Percentiles rank a stretch among this genome's conserved stretches.
phyloP scores from a whole-genome alignment of 2,113 vertebrate genomes.

The Nycticryphes semicollaris region DNA sequence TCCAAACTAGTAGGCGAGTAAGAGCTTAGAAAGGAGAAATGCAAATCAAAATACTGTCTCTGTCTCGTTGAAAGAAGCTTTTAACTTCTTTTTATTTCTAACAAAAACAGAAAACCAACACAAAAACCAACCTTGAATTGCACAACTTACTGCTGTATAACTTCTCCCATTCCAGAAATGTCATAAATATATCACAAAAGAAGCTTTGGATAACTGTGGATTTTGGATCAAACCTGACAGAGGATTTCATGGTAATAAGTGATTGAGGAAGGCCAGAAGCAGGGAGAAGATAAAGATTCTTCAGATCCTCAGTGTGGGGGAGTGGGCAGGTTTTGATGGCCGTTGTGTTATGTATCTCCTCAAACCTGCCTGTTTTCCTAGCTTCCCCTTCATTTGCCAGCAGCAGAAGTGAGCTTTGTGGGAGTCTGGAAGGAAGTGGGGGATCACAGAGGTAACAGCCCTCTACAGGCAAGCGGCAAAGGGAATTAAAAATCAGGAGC shows the following conservation, averaged over 20 bases:
- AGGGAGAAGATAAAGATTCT: neutral
- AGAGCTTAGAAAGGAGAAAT: conserved; percentile 3
- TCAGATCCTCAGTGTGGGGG: neutral
- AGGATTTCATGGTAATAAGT: neutral
- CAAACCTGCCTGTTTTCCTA: neutral
- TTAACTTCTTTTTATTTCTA: neutral
- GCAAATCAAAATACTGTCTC: neutral
- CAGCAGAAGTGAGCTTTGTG: neutral
- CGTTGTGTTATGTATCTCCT: neutral
- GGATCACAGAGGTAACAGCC: neutral
- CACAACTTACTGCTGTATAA: neutral
- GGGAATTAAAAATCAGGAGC: neutral
- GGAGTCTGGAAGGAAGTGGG: neutral
- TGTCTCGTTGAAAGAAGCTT: neutral
- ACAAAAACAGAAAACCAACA: neutral
- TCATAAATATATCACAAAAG: neutral
- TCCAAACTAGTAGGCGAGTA: neutral
- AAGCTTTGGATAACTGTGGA: neutral
- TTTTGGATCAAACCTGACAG: neutral
- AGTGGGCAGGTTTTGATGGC: neutral
- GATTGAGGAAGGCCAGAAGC: neutral
- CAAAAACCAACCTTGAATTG: neutral
- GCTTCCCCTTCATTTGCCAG: neutral
- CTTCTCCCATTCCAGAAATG: neutral
- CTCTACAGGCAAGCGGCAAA: neutral